These are phyloP conservation scores for Montipora foliosa DNA, from an alignment of 64 coral and sea anemone species.

Conservation along the genomic window DNA sequence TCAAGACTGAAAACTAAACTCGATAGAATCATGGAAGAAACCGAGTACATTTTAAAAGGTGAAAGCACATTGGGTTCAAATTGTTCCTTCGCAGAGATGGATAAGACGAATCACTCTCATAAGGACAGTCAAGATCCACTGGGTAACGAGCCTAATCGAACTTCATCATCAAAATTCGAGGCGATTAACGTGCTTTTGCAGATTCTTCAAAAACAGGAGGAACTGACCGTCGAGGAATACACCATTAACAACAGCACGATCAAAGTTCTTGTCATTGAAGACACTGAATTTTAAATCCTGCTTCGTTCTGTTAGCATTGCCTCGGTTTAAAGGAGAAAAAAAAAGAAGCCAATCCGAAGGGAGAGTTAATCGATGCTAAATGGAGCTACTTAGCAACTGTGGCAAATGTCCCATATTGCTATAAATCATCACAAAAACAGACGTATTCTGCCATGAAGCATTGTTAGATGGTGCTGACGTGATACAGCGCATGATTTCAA, in stretches of 20 bases:
- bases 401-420: too few species aligned
- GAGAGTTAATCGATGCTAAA: too few species aligned
- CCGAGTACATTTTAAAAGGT: conserved; percentile 3
- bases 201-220: conserved; percentile 52
- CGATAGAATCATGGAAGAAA: conserved; percentile 45
- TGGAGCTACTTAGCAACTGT: too few species aligned
- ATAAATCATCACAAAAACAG: too few species aligned
- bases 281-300: conserved; percentile 17
- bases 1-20: conserved; percentile 27
- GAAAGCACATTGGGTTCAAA: background rate
- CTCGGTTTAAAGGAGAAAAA: too few species aligned
- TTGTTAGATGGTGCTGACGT: too few species aligned
- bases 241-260: conserved; percentile 42
- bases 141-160: background rate
- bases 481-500: too few species aligned
- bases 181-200: conserved; percentile 14
- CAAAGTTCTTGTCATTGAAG: conserved; percentile 46
- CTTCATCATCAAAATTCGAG: conserved; percentile 15
- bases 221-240: conserved; percentile 28
- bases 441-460: too few species aligned
- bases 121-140: background rate
- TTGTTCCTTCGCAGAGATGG: background rate
- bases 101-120: background rate
- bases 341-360: too few species aligned
- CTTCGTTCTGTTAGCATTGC: background rate